Evolutionary conservation across 2,797 vertebrate genomes (phyloP).

Genomic region (Botia almorhae): DNA sequence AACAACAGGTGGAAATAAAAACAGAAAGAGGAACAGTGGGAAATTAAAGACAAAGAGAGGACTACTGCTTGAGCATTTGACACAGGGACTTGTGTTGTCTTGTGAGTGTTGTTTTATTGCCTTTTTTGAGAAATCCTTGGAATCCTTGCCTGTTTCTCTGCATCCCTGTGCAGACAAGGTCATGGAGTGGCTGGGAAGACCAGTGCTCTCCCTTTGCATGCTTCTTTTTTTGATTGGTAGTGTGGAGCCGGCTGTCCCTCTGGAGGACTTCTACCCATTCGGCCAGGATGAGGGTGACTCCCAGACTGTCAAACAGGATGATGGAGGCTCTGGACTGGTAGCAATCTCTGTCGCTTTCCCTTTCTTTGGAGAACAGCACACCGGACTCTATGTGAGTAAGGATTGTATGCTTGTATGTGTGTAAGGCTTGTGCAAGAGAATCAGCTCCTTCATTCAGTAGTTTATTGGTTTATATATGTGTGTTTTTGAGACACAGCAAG

Average conservation of each 20-base stretch:
- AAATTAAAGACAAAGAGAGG: neutral
- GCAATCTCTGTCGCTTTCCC: conserved; percentile 89
- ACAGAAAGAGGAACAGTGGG: neutral
- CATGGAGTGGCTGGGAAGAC: conserved; percentile 78
- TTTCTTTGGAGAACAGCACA: conserved; percentile 93
- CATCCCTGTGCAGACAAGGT: conserved; percentile 76
- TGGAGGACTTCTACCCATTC: conserved; percentile 93
- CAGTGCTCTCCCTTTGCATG: conserved; percentile 73
- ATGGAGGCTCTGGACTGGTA: conserved; percentile 92
- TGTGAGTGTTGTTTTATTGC: conserved; percentile 59
- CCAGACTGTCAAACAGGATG: conserved; percentile 89
- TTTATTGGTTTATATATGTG: conserved; percentile 60
- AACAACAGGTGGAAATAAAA: conserved; percentile 22
- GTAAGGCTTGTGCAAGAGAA: conserved; percentile 35
- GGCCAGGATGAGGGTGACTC: conserved; percentile 84
- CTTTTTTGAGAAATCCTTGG: conserved; percentile 39
- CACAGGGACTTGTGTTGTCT: conserved; percentile 66
- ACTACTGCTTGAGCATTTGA: conserved; percentile 49
- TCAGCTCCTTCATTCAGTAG: conserved; percentile 62
- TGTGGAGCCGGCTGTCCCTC: conserved; percentile 80
- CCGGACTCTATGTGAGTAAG: conserved; percentile 92
- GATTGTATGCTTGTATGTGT: conserved; percentile 39
- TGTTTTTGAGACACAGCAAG: conserved; percentile 55
- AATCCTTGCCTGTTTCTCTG: conserved; percentile 40
- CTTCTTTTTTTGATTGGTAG: conserved; percentile 64